Conservation (phyloP, 2,888 invertebrate genomes). For the Meliscaeva auricollis region DNA sequence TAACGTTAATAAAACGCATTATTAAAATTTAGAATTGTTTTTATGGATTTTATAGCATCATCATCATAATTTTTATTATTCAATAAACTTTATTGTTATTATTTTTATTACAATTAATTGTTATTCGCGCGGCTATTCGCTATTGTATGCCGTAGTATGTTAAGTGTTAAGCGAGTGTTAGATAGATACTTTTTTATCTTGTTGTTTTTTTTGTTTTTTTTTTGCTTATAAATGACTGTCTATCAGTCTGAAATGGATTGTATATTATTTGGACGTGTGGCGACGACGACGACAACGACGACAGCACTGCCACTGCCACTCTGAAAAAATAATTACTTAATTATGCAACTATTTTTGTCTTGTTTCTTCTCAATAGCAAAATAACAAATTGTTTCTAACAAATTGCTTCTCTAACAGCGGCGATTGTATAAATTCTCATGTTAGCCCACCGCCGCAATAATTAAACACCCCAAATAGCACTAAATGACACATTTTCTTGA, state of each 20-base stretch:
- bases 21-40: slow-evolving; percentile 83
- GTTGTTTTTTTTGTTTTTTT: neutral
- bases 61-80: slow-evolving; percentile 81
- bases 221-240: neutral
- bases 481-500: slow-evolving; percentile 56
- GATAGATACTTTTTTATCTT: slow-evolving; percentile 28
- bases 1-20: slow-evolving; percentile 77
- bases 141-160: slow-evolving; percentile 9
- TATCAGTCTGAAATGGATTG: no score
- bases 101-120: slow-evolving; percentile 80
- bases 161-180: slow-evolving; percentile 48
- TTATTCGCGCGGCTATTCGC: slow-evolving; percentile 67
- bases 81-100: slow-evolving; percentile 82
- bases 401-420: neutral
- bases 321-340: slow-evolving; percentile 18
- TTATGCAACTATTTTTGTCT: neutral
- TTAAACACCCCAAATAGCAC: slow-evolving; percentile 62
- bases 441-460: slow-evolving; percentile 34
- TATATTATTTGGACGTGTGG: slow-evolving; percentile 20
- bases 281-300: slow-evolving; percentile 29
- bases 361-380: neutral
- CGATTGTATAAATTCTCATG: slow-evolving; percentile 21
- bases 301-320: neutral
- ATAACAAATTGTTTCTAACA: slow-evolving; percentile 26
- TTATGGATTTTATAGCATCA: slow-evolving; percentile 83